These are phyloP conservation scores for Mus caroli DNA, from an alignment of 2,797 vertebrate genomes.

Conservation along the genomic window DNA sequence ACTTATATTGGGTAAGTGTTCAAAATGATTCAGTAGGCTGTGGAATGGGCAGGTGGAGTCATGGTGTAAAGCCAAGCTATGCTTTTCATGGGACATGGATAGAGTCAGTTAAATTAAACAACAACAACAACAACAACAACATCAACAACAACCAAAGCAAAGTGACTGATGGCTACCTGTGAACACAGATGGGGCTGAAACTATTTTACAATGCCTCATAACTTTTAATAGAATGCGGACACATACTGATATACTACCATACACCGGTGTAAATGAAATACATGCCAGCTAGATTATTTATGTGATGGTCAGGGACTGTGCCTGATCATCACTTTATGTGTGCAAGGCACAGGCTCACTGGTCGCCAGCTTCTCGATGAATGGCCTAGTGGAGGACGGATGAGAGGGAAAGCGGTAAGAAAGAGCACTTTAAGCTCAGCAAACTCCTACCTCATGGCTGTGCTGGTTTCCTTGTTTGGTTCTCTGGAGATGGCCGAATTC, in stretches of 20 bases:
- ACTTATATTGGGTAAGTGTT: background rate
- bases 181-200: slow-evolving; percentile 18
- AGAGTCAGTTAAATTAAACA: background rate
- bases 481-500: slow-evolving; percentile 5
- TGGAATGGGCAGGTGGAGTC: background rate
- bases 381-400: background rate
- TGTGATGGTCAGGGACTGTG: background rate
- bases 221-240: background rate
- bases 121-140: too few relatives aligned
- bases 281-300: background rate
- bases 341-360: background rate
- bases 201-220: background rate
- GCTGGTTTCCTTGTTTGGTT: slow-evolving; percentile 10
- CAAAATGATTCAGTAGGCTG: background rate
- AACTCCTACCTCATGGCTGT: background rate
- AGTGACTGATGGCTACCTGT: background rate
- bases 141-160: background rate
- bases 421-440: background rate
- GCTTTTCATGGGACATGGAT: background rate
- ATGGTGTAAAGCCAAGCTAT: background rate
- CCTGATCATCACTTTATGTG: background rate
- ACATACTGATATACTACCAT: background rate
- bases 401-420: background rate
- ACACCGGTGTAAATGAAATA: background rate
- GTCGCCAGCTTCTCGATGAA: background rate